These are phyloP conservation scores for Phyllotreta striolata DNA, from an alignment of 2,888 invertebrate species.

Conservation along the genomic window DNA sequence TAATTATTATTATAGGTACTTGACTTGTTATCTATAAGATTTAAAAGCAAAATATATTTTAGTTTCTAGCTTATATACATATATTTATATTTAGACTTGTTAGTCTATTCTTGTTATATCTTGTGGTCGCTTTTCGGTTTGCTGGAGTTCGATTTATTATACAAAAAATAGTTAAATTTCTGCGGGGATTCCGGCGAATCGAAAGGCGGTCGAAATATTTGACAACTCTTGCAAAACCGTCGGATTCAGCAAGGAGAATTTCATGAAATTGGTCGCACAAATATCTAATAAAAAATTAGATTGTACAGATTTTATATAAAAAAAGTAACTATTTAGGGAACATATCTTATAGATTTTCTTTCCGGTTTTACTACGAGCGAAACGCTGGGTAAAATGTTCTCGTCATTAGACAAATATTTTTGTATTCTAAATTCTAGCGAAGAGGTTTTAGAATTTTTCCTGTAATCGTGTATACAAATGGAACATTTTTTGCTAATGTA, in stretches of 20 bases:
- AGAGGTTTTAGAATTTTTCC: too few species aligned
- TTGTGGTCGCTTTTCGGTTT: constrained; percentile 13
- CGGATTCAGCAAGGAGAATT: constrained; percentile 35
- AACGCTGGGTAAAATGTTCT: too few species aligned
- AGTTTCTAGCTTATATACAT: constrained; percentile 46
- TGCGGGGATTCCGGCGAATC: constrained; percentile 3
- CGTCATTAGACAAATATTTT: too few species aligned
- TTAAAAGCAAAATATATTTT: constrained; percentile 46
- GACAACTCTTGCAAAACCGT: constrained; percentile 33
- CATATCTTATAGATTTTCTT: constrained; percentile 29
- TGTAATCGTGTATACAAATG: constrained; percentile 6
- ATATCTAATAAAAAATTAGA: constrained; percentile 22
- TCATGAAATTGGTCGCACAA: constrained; percentile 32
- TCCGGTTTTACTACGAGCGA: background rate
- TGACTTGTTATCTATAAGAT: constrained; percentile 48
- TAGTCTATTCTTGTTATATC: constrained; percentile 36
- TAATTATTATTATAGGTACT: constrained; percentile 47
- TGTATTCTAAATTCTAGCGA: too few species aligned
- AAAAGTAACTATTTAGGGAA: constrained; percentile 21
- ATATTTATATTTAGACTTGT: constrained; percentile 36
- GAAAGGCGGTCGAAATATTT: constrained; percentile 18
- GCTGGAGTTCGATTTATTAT: constrained; percentile 5
- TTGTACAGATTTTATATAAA: constrained; percentile 25
- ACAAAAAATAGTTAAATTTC: constrained; percentile 1
- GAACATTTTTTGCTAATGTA: constrained; percentile 19